Conservation (phyloP, 2,888 invertebrate genomes). For the Teinopalpus imperialis region DNA sequence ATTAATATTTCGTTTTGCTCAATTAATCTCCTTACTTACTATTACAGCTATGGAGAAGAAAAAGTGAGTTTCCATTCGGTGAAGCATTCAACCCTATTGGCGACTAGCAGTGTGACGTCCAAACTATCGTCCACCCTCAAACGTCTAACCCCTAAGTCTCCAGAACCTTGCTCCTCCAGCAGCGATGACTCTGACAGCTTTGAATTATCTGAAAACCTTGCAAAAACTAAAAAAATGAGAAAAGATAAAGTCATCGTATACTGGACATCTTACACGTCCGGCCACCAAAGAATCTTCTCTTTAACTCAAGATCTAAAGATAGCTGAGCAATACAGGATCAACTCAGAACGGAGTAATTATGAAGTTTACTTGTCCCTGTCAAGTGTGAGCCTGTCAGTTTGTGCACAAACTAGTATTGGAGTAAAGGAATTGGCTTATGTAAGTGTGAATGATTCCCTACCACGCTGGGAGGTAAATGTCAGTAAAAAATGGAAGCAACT, state of each 20-base stretch:
- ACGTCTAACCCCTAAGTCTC: slow-evolving; percentile 74
- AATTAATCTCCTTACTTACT: too few species aligned
- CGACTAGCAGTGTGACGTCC: slow-evolving; percentile 74
- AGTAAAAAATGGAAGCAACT: slow-evolving; percentile 90
- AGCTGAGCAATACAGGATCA: slow-evolving; percentile 83
- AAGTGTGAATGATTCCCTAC: slow-evolving; percentile 85
- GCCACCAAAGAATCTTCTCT: slow-evolving; percentile 87
- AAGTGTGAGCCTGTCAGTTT: slow-evolving; percentile 85
- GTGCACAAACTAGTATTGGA: slow-evolving; percentile 60
- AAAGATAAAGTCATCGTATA: slow-evolving; percentile 89
- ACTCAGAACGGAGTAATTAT: slow-evolving; percentile 85
- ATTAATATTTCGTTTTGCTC: too few species aligned
- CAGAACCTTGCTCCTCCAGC: slow-evolving; percentile 80
- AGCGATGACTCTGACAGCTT: slow-evolving; percentile 81
- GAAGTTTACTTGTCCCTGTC: slow-evolving; percentile 87
- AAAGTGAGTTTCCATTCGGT: slow-evolving; percentile 87
- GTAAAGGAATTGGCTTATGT: slow-evolving; percentile 86
- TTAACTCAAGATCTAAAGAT: slow-evolving; percentile 89
- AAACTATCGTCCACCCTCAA: slow-evolving; percentile 80
- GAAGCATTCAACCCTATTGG: slow-evolving; percentile 75
- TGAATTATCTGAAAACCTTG: slow-evolving; percentile 68
- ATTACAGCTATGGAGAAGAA: slow-evolving; percentile 85
- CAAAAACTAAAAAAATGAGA: slow-evolving; percentile 83
- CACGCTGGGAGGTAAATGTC: slow-evolving; percentile 91
- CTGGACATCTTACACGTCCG: slow-evolving; percentile 91